Conservation (phyloP, 2,888 invertebrate species). For the Rutpela maculata region DNA sequence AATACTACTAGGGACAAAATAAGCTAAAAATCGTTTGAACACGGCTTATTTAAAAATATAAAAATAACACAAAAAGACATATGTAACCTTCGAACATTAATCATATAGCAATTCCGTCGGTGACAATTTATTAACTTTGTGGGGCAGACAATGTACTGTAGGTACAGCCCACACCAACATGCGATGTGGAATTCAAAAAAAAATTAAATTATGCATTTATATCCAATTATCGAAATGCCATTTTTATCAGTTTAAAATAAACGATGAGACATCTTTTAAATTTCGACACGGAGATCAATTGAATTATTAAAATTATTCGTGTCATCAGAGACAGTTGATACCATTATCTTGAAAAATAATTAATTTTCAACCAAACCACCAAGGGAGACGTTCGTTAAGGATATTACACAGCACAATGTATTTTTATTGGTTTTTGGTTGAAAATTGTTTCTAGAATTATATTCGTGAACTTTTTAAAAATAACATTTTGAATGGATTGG, state of each 20-base stretch:
- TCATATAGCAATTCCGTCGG: conserved; percentile 45
- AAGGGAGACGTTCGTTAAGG: no score
- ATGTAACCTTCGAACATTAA: conserved; percentile 45
- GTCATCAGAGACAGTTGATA: no score
- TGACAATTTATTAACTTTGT: conserved; percentile 49
- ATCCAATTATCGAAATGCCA: neutral
- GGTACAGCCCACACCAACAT: conserved; percentile 4
- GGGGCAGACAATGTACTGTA: neutral
- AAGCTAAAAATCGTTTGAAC: conserved; percentile 44
- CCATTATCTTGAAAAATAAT: no score
- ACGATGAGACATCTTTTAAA: neutral
- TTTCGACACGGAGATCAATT: no score
- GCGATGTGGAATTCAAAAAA: neutral
- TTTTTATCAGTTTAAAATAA: neutral
- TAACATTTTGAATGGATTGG: no score
- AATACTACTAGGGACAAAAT: conserved; percentile 36
- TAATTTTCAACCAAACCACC: no score
- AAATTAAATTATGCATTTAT: neutral
- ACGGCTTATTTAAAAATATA: conserved; percentile 37
- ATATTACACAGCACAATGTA: no score
- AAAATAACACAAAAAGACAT: conserved; percentile 42
- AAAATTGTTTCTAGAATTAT: no score
- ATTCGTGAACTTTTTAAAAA: no score
- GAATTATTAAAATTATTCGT: no score
- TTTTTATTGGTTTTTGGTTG: no score